Base-by-base conservation (phyloP, 2,113 vertebrate genomes). In the Forbesichthys papilliferus region DNA sequence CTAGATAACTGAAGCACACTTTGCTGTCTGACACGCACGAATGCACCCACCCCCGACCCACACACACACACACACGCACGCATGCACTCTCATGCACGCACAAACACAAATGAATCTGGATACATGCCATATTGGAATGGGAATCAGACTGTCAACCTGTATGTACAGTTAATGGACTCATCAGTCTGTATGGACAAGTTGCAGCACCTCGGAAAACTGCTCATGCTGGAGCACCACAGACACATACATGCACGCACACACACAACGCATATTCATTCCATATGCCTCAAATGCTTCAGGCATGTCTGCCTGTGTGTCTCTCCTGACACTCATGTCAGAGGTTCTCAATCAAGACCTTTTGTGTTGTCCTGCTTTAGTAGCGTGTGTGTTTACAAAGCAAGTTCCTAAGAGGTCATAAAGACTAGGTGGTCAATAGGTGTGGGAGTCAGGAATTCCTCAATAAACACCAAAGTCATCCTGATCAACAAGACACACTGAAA, bases 1-100 rank as follows among this genome's bases (percentile, higher is more conserved):
- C 88, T 88, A 90, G 88, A 93, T 92, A 91, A 90, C 87, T 89
- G 81, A 71, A 48, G 84, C 87, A 88, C 87, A 88, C 89, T 91
- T 92, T 90, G 87, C 85, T 89, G 83, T 91, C 90, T 89, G 87
- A 91, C 88, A 92, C 69, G 77, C 85, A 87, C 85, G 67, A 72
- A 81, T 90, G 86, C 86, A 86, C 90, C 86, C 87, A 87, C 90
- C 88, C 90, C 84, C 86, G 86, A 87, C 88, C 87, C 77, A 61
- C 72, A 48, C 64, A 68, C 72, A 48, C 71, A 74, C 60, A 74
- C 74, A 79, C 77, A 66, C 64, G 64, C 64, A 57, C 56, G 51
- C 34, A 33, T 27, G 27, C 55, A 73, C 66, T 68, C 47, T 58
- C 33, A 61, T 16, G 11, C 46, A 27, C 2, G 3, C 46, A 48